A percentile compares a stretch with the other conserved stretches of the same genome.
Evolutionary conservation across 1,140 invertebrate species (phyloP).

Genomic region (Habropoda laboriosa): DNA sequence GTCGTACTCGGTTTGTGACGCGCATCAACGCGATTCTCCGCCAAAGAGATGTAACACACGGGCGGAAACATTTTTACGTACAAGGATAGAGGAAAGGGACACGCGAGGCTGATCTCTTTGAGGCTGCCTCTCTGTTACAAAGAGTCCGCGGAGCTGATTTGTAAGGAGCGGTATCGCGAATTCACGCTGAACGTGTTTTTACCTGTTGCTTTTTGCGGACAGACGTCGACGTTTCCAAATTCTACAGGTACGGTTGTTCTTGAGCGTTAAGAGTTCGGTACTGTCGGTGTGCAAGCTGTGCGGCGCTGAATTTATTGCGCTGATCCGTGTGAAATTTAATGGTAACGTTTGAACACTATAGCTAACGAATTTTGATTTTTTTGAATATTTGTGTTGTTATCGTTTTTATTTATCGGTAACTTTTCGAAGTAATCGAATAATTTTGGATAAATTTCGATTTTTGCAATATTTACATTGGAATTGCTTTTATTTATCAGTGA

Average conservation of each 20-base stretch:
- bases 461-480: too few relatives aligned
- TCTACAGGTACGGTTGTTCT: neutral
- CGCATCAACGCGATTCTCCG: conserved; percentile 37
- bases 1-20: conserved; percentile 32
- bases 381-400: too few relatives aligned
- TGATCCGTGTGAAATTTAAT: too few relatives aligned
- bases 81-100: conserved; percentile 43
- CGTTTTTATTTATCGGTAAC: too few relatives aligned
- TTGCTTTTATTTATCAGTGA: too few relatives aligned
- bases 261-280: too few relatives aligned
- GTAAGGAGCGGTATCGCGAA: neutral
- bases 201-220: neutral
- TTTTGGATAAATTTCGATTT: too few relatives aligned
- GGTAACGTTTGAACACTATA: too few relatives aligned
- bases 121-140: neutral
- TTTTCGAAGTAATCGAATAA: too few relatives aligned
- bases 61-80: conserved; percentile 35
- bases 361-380: too few relatives aligned
- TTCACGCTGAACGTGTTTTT: neutral
- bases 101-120: conserved; percentile 25
- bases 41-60: conserved; percentile 53
- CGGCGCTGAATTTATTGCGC: too few relatives aligned
- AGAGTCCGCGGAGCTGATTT: neutral
- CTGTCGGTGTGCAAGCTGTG: too few relatives aligned
- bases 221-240: neutral